Conservation (phyloP, 1,140 invertebrate species). For the Arctopsyche grandis region DNA sequence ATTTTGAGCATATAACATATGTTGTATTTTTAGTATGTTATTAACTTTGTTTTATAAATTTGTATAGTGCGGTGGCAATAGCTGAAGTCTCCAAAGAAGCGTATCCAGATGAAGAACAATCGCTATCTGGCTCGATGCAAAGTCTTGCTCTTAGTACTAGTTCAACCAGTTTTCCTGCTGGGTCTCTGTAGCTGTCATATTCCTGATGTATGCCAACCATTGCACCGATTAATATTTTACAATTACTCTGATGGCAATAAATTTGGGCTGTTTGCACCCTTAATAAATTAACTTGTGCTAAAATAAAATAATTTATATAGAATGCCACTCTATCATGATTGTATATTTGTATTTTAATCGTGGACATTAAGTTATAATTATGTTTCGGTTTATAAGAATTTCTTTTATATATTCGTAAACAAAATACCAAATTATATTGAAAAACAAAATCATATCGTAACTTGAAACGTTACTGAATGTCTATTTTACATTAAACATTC, state of each 20-base stretch:
- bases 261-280: conserved; percentile 30
- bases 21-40: too few species aligned
- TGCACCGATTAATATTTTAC: conserved; percentile 1
- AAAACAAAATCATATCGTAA: not conserved
- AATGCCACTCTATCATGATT: not conserved
- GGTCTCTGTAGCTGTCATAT: conserved; percentile 75
- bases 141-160: conserved; percentile 94
- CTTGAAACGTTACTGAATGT: too few species aligned
- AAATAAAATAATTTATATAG: not conserved
- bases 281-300: not conserved
- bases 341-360: conserved; percentile 8
- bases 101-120: conserved; percentile 87
- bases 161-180: conserved; percentile 86
- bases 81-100: conserved; percentile 88
- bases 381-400: not conserved
- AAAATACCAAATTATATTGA: not conserved
- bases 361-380: not conserved
- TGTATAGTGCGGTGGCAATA: conserved; percentile 84
- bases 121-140: conserved; percentile 92
- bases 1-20: not conserved
- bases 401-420: not conserved
- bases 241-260: conserved; percentile 29
- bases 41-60: conserved; percentile 17
- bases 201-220: not conserved
- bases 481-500: too few species aligned